Base-by-base conservation (phyloP, 2,888 invertebrate species). In the Odontocolon sp. region DNA sequence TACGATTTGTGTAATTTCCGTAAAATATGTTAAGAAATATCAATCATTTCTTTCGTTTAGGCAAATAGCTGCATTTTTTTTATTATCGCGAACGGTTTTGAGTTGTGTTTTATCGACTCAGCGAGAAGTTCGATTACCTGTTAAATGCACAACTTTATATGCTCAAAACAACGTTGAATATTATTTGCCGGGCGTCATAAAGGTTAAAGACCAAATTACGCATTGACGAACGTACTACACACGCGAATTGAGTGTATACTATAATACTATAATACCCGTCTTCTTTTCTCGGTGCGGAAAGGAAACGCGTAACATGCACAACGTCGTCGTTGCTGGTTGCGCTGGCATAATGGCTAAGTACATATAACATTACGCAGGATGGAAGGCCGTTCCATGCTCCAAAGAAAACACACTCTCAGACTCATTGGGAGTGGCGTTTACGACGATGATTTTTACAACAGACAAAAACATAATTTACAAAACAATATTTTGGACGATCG, bases 331-430 rank as follows among this genome's bases (percentile, higher is more conserved):
- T n/a, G n/a, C n/a, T n/a, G n/a, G n/a, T n/a, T n/a, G n/a, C n/a
- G 64, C 56, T 71, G 38, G 59, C 56, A 76, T 76, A 76, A 80
- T 78, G 57, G 68, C 52, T 73, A 40, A 71, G 61, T 76, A 76
- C 79, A 78, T 61, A 42, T 18, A 31, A 45, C 31, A 21, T 45
- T 14, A 38, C 6, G 18, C 54, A 11, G 23, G 40, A 45, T 38
- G 50, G 33, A 59, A 59, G 67, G 33, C 36, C 57, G 33, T 4
- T 9, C 33, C 8, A 26, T 8, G 57, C 18, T 26, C 31, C 8
- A 31, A n/a, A 16, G 38, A 23, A 26, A 59, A 68, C 45, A 57
- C 45, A 36, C 42, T 45, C 47, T 36, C 23, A 57, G 14, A 57
- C 16, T 6, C 47, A 59, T 50, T 50, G 59, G 47, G 18, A 57